Percentiles rank a stretch among this genome's conserved stretches.
Conservation (phyloP, 2,888 invertebrate genomes). For the Zhuqinia jingwanae region DNA sequence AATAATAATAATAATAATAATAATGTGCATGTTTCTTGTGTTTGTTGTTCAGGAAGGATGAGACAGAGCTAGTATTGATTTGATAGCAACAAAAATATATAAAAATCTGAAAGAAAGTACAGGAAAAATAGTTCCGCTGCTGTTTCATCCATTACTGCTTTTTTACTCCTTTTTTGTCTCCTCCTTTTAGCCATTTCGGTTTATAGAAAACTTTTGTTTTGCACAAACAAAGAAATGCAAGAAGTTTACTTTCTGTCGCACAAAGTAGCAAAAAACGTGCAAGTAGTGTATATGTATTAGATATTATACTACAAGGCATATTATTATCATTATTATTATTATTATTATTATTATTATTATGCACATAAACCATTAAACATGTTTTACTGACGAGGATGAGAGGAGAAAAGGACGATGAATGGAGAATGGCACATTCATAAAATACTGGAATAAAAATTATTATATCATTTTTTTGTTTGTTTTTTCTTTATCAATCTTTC, state of each 20-base stretch:
- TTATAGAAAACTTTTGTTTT: neutral
- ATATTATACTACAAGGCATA: neutral
- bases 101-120: neutral
- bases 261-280: too few relatives aligned
- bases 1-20: neutral
- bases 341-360: neutral
- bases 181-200: neutral
- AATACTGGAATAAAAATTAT: slow-evolving; percentile 40
- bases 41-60: slow-evolving; percentile 11
- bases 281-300: neutral
- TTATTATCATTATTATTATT: neutral
- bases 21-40: neutral
- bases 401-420: slow-evolving; percentile 10
- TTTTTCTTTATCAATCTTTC: neutral
- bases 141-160: too few relatives aligned
- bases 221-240: slow-evolving; percentile 1
- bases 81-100: neutral
- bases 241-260: too few relatives aligned
- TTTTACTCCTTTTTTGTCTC: slow-evolving; percentile 1
- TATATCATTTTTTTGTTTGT: slow-evolving; percentile 1
- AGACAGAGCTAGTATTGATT: slow-evolving; percentile 14
- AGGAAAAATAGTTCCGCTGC: neutral
- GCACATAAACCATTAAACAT: slow-evolving; percentile 33
- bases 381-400: slow-evolving; percentile 7
- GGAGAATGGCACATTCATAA: slow-evolving; percentile 41